phyloP scores from a whole-genome alignment of 2,888 invertebrate species.

The Drosophila austrosaltans region DNA sequence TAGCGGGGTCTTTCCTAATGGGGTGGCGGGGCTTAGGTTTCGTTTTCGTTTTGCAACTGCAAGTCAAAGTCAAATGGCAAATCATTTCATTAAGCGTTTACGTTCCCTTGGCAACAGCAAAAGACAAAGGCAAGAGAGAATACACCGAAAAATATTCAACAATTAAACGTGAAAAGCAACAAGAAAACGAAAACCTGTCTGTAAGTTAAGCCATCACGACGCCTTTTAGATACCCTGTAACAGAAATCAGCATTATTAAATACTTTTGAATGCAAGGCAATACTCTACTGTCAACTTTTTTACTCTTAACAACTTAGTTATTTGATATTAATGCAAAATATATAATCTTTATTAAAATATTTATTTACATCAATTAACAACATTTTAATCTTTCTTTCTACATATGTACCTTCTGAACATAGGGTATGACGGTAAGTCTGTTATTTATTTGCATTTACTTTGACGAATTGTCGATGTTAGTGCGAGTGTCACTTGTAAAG shows the following conservation, averaged over 20 bases:
- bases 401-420: neutral
- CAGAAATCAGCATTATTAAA: neutral
- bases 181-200: constrained; percentile 28
- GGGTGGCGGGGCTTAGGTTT: constrained; percentile 40
- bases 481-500: constrained; percentile 42
- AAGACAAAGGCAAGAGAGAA: constrained; percentile 25
- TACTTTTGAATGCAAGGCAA: no score
- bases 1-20: constrained; percentile 45
- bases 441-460: constrained; percentile 6
- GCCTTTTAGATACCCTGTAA: neutral
- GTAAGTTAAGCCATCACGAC: constrained; percentile 18
- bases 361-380: no score
- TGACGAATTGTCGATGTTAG: constrained; percentile 3
- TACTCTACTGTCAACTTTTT: no score
- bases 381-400: neutral
- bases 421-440: neutral
- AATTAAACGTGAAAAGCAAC: constrained; percentile 37
- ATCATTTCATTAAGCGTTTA: constrained; percentile 36
- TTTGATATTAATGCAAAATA: no score
- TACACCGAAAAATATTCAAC: constrained; percentile 13
- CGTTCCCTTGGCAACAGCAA: constrained; percentile 59
- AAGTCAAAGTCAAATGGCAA: constrained; percentile 23
- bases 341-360: no score
- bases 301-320: no score
- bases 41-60: constrained; percentile 30